Evolutionary conservation across 2,113 vertebrate genomes (phyloP).

Genomic region (Oophaga pumilio): DNA sequence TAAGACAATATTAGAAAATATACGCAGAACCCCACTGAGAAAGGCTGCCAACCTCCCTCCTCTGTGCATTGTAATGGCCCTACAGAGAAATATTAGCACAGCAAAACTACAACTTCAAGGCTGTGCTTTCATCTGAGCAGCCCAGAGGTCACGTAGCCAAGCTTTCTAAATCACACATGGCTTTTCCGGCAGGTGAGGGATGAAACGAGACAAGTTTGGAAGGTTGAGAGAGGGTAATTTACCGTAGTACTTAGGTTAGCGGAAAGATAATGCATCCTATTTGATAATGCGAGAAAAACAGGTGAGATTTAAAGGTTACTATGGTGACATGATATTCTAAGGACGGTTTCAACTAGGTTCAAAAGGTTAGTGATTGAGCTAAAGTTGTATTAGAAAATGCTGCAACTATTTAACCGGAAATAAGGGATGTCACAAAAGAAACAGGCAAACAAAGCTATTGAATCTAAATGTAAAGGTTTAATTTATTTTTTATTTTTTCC

Average conservation of each 20-base stretch:
- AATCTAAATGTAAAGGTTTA: neutral
- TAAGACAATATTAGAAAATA: conserved; percentile 57
- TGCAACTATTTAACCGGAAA: neutral
- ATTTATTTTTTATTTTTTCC: too few species aligned
- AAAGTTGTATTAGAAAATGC: neutral
- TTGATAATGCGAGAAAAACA: conserved; percentile 46
- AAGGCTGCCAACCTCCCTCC: conserved; percentile 42
- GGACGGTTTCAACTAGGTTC: conserved; percentile 10
- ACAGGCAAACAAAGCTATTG: neutral
- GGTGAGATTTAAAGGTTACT: conserved; percentile 40
- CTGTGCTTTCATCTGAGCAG: neutral
- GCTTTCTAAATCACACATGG: conserved; percentile 60
- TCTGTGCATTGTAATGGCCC: conserved; percentile 7
- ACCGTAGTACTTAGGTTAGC: conserved; percentile 54
- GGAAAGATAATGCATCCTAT: conserved; percentile 47
- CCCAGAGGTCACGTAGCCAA: conserved; percentile 33
- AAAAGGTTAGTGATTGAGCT: conserved; percentile 35
- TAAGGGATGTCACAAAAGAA: neutral
- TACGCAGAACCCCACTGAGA: conserved; percentile 43
- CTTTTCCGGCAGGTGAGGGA: conserved; percentile 61
- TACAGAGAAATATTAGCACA: conserved; percentile 58
- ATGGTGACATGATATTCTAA: conserved; percentile 31
- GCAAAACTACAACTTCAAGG: conserved; percentile 41
- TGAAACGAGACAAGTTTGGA: conserved; percentile 58
- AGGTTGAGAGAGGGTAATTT: conserved; percentile 56